Evolutionary conservation across 2,113 vertebrate genomes (phyloP).

Genomic region (Todiramphus saurophagus): DNA sequence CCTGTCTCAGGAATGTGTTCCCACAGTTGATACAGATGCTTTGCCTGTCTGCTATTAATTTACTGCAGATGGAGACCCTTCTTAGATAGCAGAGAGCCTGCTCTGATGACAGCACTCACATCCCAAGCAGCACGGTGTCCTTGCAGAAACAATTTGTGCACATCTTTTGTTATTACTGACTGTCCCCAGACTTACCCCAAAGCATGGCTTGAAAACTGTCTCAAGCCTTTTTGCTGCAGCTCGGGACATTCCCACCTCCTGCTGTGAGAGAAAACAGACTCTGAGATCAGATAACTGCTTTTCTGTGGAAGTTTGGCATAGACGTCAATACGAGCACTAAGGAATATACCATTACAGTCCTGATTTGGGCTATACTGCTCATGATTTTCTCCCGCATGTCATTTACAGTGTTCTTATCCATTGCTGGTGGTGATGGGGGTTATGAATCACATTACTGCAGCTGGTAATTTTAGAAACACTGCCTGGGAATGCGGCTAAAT

Average conservation of each 20-base stretch:
- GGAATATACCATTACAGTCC: background rate
- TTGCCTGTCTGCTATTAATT: background rate
- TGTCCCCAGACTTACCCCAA: background rate
- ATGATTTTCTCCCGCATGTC: slow-evolving; percentile 30
- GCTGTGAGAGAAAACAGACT: background rate
- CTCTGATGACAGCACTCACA: background rate
- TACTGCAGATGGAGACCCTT: background rate
- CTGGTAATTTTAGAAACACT: slow-evolving; percentile 60
- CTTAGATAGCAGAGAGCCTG: background rate
- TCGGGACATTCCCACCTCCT: background rate
- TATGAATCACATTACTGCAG: slow-evolving; percentile 53
- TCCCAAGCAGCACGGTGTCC: background rate
- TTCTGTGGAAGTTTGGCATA: background rate
- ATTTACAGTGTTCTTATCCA: slow-evolving; percentile 28
- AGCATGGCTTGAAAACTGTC: background rate
- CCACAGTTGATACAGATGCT: background rate
- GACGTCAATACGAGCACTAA: background rate
- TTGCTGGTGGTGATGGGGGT: slow-evolving; percentile 15
- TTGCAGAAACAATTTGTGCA: background rate
- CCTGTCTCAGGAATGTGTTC: background rate
- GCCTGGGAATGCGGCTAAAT: slow-evolving; percentile 48
- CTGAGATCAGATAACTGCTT: background rate
- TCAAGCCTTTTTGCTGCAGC: background rate
- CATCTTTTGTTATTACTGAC: background rate
- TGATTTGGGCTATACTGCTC: background rate